Base-by-base conservation (phyloP, 2,797 vertebrate genomes). In the Anabas testudineus region DNA sequence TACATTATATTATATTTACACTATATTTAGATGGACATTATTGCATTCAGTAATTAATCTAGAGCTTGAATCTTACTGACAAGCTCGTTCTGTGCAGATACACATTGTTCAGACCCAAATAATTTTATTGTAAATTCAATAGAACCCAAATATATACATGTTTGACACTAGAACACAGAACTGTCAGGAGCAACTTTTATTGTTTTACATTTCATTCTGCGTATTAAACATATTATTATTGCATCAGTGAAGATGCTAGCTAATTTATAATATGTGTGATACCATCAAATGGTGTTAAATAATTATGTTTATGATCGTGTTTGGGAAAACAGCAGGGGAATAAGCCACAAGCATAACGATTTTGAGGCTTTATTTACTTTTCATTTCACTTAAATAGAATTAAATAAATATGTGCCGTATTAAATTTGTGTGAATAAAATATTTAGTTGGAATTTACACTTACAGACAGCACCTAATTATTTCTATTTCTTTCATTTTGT, bases 401-500 rank as follows among this genome's bases (percentile, higher is more conserved):
- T 67, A 52, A 28, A 36, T 26, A 21, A 32, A 74, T 7, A 72
- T 58, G 57, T 78, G 65, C 67, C 1, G 10, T 37, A 54, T 74
- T 59, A 77, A 39, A 55, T 41, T 34, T 10, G n/a, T 48, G 21
- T 60, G 10, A 74, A 65, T 8, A 30, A 42, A 47, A 0, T 43
- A 67, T 63, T 51, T 19, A 51, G 46, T 61, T 42, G 30, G 36
- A 58, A 74, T 74, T 58, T 45, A 60, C 24, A 37, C 14, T 51
- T 49, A 22, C 18, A 42, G 24, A 36, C 5, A 6, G 15, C 13
- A 18, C 43, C 24, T 24, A 49, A 68, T 63, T 3, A 49, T 78
- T 79, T 71, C 36, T 34, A 24, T 71, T 52, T 73, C 52, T 37
- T 19, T 45, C 9, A 45, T 73, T 82, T n/a, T 64, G 22, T 47